Percentiles rank a stretch among this genome's conserved stretches.
Conservation (phyloP, 2,113 vertebrate species). For the Sebastes schlegelii region DNA sequence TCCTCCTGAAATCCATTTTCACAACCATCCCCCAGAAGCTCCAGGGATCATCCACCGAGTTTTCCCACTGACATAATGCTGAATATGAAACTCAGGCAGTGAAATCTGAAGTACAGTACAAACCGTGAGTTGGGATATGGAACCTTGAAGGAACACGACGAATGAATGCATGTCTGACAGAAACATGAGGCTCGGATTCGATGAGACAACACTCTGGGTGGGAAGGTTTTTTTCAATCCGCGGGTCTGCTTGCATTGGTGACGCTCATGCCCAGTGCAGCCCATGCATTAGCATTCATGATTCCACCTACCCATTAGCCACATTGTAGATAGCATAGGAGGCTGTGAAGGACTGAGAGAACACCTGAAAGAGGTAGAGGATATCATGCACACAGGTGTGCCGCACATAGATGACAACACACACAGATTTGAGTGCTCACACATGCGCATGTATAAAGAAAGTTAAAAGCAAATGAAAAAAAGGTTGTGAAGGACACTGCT, state of each 20-base stretch:
- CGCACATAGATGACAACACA: slow-evolving; percentile 61
- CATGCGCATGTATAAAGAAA: slow-evolving; percentile 39
- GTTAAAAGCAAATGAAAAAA: slow-evolving; percentile 40
- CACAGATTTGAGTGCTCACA: slow-evolving; percentile 52
- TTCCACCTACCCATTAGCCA: slow-evolving; percentile 87
- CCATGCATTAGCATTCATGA: slow-evolving; percentile 82
- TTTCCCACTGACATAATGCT: slow-evolving; percentile 42
- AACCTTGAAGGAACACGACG: slow-evolving; percentile 53
- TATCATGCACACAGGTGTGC: slow-evolving; percentile 75
- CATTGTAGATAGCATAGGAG: slow-evolving; percentile 85
- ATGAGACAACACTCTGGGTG: slow-evolving; percentile 60
- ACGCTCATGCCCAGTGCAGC: slow-evolving; percentile 83
- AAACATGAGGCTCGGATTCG: slow-evolving; percentile 61
- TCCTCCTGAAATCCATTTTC: slow-evolving; percentile 46
- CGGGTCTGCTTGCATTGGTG: slow-evolving; percentile 68
- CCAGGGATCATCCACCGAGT: slow-evolving; percentile 42
- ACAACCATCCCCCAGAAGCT: slow-evolving; percentile 37
- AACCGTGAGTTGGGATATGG: slow-evolving; percentile 42
- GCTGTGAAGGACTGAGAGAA: slow-evolving; percentile 88
- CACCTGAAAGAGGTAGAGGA: slow-evolving; percentile 86
- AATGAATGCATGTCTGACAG: slow-evolving; percentile 74
- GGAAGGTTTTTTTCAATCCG: slow-evolving; percentile 39
- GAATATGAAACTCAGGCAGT: slow-evolving; percentile 71
- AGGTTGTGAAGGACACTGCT: slow-evolving; percentile 18
- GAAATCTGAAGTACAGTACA: slow-evolving; percentile 50